Conservation (phyloP, 1,140 invertebrate genomes). For the Pemphigus obesinymphae region DNA sequence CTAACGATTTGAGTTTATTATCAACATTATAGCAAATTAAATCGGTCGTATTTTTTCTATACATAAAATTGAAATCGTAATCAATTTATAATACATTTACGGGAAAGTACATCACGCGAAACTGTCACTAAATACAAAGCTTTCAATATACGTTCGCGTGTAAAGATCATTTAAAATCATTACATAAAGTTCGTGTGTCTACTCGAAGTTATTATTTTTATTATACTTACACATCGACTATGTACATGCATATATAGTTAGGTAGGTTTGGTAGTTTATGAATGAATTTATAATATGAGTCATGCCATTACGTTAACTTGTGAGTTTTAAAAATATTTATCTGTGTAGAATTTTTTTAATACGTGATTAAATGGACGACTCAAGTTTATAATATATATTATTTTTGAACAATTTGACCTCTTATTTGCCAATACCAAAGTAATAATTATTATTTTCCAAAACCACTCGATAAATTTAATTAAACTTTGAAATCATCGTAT, state of each 20-base stretch:
- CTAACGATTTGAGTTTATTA: not conserved
- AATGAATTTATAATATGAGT: not conserved
- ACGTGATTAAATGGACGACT: too few species aligned
- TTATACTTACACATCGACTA: not conserved
- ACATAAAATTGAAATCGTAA: not conserved
- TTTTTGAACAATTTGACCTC: too few species aligned
- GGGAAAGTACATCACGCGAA: not conserved
- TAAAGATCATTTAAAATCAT: constrained; percentile 19
- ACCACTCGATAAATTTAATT: too few species aligned
- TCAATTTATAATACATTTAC: not conserved
- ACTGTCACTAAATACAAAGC: not conserved
- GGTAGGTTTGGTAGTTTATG: not conserved
- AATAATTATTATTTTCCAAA: too few species aligned
- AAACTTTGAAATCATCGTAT: too few species aligned
- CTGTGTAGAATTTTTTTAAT: too few species aligned
- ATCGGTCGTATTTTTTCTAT: not conserved
- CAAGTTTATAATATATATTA: too few species aligned
- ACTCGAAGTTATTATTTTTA: not conserved
- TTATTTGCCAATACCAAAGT: too few species aligned
- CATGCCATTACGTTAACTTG: too few species aligned
- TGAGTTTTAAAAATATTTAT: too few species aligned
- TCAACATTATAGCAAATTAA: not conserved
- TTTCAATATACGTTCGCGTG: not conserved
- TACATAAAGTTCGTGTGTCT: not conserved
- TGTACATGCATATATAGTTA: too few species aligned